Percentiles rank a stretch among this genome's conserved stretches.
phyloP scores from a whole-genome alignment of 2,888 invertebrate species.

The Drosophila tripunctata region DNA sequence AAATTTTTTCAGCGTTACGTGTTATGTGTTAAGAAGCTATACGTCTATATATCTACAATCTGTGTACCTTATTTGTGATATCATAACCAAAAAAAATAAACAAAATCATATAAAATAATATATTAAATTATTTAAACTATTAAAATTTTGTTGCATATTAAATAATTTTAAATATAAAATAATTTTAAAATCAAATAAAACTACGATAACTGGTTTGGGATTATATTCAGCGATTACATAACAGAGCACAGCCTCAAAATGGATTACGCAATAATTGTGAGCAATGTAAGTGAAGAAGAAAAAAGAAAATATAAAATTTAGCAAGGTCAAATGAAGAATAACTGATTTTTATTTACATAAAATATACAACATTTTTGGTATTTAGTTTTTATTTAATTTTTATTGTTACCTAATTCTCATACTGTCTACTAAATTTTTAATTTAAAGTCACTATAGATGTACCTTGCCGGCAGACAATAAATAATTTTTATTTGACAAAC shows the following conservation, averaged over 20 bases:
- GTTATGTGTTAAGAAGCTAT: conserved; percentile 55
- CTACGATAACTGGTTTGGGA: conserved; percentile 23
- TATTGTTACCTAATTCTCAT: too few relatives aligned
- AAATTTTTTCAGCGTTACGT: conserved; percentile 52
- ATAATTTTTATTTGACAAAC: too few relatives aligned
- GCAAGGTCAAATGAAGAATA: conserved; percentile 47
- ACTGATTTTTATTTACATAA: too few relatives aligned
- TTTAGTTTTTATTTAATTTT: not conserved
- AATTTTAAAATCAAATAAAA: not conserved
- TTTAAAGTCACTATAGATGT: too few relatives aligned
- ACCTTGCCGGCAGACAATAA: too few relatives aligned
- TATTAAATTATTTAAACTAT: conserved; percentile 34
- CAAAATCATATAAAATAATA: conserved; percentile 1
- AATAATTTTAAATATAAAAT: conserved; percentile 14
- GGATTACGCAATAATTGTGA: conserved; percentile 64
- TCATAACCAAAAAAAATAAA: conserved; percentile 58
- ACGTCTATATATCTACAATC: conserved; percentile 61
- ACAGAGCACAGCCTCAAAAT: conserved; percentile 48
- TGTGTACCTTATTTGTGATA: conserved; percentile 81
- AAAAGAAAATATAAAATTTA: not conserved
- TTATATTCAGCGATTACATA: conserved; percentile 54
- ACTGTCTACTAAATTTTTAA: too few relatives aligned
- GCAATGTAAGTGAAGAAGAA: conserved; percentile 53
- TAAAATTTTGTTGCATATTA: conserved; percentile 48
- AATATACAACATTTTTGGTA: too few relatives aligned